A percentile compares a stretch with the other conserved stretches of the same genome.
phyloP scores from a whole-genome alignment of 1,140 invertebrate genomes.

The Drosophila rufa region DNA sequence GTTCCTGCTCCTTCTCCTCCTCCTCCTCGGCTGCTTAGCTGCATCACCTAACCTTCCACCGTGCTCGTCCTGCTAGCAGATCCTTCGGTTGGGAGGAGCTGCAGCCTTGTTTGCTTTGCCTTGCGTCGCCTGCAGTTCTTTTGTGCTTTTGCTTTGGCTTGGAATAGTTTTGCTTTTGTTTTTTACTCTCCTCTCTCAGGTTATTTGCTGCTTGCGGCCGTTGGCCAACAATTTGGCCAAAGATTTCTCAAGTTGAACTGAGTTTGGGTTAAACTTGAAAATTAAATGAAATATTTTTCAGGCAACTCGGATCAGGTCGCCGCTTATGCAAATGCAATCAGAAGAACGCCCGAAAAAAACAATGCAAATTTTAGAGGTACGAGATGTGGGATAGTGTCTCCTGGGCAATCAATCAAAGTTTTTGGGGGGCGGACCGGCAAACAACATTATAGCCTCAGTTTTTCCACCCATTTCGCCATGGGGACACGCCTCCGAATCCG shows the following conservation, averaged over 20 bases:
- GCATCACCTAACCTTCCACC: not conserved
- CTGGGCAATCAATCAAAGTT: slow-evolving; percentile 46
- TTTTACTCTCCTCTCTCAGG: slow-evolving; percentile 26
- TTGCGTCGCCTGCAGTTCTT: slow-evolving; percentile 49
- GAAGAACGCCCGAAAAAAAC: slow-evolving; percentile 16
- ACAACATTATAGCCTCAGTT: slow-evolving; percentile 34
- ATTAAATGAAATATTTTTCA: slow-evolving; percentile 73
- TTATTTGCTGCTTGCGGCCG: slow-evolving; percentile 39
- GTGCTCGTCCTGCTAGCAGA: not conserved
- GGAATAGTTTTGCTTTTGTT: slow-evolving; percentile 62
- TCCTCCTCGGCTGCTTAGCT: not conserved
- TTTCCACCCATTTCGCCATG: slow-evolving; percentile 26
- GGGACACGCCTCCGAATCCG: slow-evolving; percentile 21
- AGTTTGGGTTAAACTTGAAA: slow-evolving; percentile 75
- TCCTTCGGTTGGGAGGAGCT: slow-evolving; percentile 28
- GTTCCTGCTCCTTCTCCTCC: slow-evolving; percentile 42
- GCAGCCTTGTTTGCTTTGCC: slow-evolving; percentile 53
- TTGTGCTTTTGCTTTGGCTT: slow-evolving; percentile 43
- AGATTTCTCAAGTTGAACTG: slow-evolving; percentile 72
- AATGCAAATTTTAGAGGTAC: slow-evolving; percentile 21
- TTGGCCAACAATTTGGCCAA: slow-evolving; percentile 65
- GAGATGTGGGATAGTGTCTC: slow-evolving; percentile 13
- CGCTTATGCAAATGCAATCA: slow-evolving; percentile 62
- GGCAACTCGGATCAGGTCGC: slow-evolving; percentile 14
- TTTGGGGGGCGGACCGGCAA: slow-evolving; percentile 7